phyloP scores from a whole-genome alignment of 2,113 vertebrate genomes.

The Cepphus grylle region DNA sequence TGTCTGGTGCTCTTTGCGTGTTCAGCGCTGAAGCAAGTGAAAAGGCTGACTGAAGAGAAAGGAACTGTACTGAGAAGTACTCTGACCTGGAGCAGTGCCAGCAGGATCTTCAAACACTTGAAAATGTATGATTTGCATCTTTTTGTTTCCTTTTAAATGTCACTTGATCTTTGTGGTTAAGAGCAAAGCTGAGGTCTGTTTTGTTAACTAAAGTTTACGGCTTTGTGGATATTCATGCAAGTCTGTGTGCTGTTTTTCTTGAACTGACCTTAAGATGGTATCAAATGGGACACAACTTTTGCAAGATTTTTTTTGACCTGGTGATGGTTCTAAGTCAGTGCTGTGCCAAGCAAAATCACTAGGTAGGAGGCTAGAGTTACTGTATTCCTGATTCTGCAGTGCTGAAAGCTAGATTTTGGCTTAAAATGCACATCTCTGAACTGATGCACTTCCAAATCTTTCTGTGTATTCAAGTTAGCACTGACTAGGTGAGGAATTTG shows the following conservation, averaged over 20 bases:
- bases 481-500: background rate
- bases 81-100: background rate
- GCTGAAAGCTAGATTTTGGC: background rate
- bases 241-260: background rate
- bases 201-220: slow-evolving; percentile 1
- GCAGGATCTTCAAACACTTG: slow-evolving; percentile 8
- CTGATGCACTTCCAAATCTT: background rate
- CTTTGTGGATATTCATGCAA: background rate
- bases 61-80: background rate
- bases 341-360: background rate
- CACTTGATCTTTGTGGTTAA: slow-evolving; percentile 1
- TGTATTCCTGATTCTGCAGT: background rate
- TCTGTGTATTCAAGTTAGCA: background rate
- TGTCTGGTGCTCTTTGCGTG: background rate
- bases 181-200: background rate
- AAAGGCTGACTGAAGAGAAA: slow-evolving; percentile 21
- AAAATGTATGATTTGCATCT: slow-evolving; percentile 17
- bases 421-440: background rate
- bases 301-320: background rate
- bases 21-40: background rate
- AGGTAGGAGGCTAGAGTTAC: background rate
- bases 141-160: slow-evolving; percentile 21
- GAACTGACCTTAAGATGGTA: background rate
- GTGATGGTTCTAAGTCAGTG: background rate
- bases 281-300: background rate